These are phyloP conservation scores for Diprion similis DNA, from an alignment of 1,140 invertebrate species.

Conservation along the genomic window DNA sequence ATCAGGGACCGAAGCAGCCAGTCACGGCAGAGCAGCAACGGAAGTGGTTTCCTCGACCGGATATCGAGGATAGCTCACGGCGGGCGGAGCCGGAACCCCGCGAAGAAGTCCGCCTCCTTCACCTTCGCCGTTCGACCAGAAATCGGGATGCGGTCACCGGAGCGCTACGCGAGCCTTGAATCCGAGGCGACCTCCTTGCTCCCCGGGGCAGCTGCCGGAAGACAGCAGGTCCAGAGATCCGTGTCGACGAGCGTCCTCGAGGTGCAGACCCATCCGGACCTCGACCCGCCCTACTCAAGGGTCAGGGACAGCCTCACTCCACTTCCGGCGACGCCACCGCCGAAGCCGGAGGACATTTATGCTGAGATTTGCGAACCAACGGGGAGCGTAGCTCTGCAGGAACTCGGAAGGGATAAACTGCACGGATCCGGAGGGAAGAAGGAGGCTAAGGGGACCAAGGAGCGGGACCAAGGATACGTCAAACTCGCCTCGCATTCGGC, in stretches of 20 bases:
- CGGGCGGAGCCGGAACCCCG: constrained; percentile 52
- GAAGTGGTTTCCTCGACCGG: constrained; percentile 48
- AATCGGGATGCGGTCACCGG: constrained; percentile 54
- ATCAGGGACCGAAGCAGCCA: constrained; percentile 51
- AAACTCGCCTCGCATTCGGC: constrained; percentile 48
- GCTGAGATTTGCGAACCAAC: constrained; percentile 54
- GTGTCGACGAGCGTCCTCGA: constrained; percentile 56
- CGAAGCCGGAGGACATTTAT: constrained; percentile 51
- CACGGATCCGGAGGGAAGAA: constrained; percentile 32
- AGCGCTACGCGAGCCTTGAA: constrained; percentile 55
- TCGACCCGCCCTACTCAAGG: constrained; percentile 57
- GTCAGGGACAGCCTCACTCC: constrained; percentile 56
- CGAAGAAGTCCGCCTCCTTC: constrained; percentile 57
- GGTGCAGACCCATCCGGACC: constrained; percentile 42
- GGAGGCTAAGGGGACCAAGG: constrained; percentile 32
- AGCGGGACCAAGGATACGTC: constrained; percentile 50
- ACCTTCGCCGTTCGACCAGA: constrained; percentile 56
- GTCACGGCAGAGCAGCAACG: constrained; percentile 28
- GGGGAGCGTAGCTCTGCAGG: constrained; percentile 21
- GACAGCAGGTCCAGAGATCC: constrained; percentile 54
- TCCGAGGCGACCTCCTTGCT: constrained; percentile 50
- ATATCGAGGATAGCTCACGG: constrained; percentile 57
- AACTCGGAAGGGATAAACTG: constrained; percentile 27
- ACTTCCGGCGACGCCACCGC: constrained; percentile 45
- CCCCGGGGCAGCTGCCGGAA: constrained; percentile 31